Evolutionary conservation across 2,888 invertebrate genomes (phyloP), one percentile per base, ranked within the genome.

Genomic region (Cheilosia vernalis): DNA sequence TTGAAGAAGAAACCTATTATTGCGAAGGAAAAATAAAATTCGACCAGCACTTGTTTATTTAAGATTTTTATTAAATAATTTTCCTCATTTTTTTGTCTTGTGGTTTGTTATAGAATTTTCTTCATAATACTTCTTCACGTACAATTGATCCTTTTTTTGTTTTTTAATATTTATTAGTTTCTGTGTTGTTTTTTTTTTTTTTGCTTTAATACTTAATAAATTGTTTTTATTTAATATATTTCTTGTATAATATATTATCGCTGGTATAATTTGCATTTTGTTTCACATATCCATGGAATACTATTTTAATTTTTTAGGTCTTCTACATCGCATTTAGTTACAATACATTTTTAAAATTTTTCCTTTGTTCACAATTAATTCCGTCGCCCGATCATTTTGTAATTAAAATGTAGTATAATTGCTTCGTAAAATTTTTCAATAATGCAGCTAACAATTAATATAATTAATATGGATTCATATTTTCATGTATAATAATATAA

Each of bases 251-350:
- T 81, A 85, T 85, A 84, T 85, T 76, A 81, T 85, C 85, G 85
- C 81, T 85, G 85, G 85, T 85, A 81, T 85, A 81, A 77, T 85
- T 85, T 85, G 76, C 85, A 85, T 85, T 73, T 85, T 76, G 81
- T 85, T 85, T 81, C 76, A 85, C 80, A 77, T 70, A 61, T 81
- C 61, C 70, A 72, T 81, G 69, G 66, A 80, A 80, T 80, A 53
- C 40, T 80, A 27, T 53, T 42, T 56, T 53, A 64, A 37, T 53
- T 56, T 49, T 44, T 69, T 66, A 63, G 21, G 47, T 69, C 37
- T 47, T 63, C 66, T 49, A 60, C 44, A 27, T 74, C 67, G 60
- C 69, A 47, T 84, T 67, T 69, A 74, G 40, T 69, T 70, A 66
- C 33, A 78, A 78, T 51, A 78, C 40, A 72, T 58, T 19, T 17